These are phyloP conservation scores for Drosophila crucigera DNA, from an alignment of 2,888 invertebrate species.

Conservation along the genomic window DNA sequence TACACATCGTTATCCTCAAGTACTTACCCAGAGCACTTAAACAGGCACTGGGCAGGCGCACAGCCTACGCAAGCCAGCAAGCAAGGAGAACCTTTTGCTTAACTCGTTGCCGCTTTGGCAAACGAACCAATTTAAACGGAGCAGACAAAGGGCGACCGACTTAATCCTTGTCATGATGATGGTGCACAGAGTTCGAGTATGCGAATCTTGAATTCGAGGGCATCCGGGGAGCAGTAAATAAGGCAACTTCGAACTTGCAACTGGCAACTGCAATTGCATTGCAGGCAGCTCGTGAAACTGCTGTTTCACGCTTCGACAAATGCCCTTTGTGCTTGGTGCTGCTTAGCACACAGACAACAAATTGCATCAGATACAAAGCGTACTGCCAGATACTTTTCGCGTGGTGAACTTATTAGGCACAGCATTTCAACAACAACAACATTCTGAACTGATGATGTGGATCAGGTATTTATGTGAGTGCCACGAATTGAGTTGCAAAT, in stretches of 20 bases:
- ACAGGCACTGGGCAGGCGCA: conserved; percentile 62
- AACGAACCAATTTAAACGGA: conserved; percentile 78
- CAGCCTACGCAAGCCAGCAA: conserved; percentile 56
- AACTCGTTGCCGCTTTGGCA: conserved; percentile 61
- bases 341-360: conserved; percentile 54
- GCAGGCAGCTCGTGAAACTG: conserved; percentile 72
- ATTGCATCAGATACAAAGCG: conserved; percentile 62
- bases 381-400: conserved; percentile 39
- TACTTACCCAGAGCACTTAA: conserved; percentile 69
- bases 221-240: conserved; percentile 4
- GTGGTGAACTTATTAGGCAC: conserved; percentile 70
- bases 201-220: conserved; percentile 6
- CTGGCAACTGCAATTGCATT: conserved; percentile 47
- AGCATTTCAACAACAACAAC: conserved; percentile 16
- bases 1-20: conserved; percentile 76
- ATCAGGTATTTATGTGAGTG: conserved; percentile 74
- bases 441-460: conserved; percentile 1
- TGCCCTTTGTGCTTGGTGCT: conserved; percentile 58
- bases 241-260: not conserved
- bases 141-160: conserved; percentile 59
- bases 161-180: conserved; percentile 64
- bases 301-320: conserved; percentile 78
- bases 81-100: conserved; percentile 51
- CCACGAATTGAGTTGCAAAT: conserved; percentile 81
- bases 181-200: conserved; percentile 1